A percentile compares a stretch with the other conserved stretches of the same genome.
phyloP scores from a whole-genome alignment of 2,888 invertebrate species.

The Eumerus sabulonum region DNA sequence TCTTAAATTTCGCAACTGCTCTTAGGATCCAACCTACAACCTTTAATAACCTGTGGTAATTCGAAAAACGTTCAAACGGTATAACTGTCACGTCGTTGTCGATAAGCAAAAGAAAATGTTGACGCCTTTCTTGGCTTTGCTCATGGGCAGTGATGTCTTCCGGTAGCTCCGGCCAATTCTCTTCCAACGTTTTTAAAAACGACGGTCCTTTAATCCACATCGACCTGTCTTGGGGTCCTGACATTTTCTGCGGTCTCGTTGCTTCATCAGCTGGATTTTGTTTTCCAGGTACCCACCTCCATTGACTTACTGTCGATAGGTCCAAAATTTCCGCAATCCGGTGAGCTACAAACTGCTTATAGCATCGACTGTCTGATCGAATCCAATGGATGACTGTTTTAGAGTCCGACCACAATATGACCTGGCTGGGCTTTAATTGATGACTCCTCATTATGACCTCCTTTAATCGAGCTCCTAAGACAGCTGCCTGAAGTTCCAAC shows the following conservation, averaged over 20 bases:
- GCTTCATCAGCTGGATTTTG: too few relatives aligned
- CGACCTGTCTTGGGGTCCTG: constrained; percentile 67
- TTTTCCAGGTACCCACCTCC: constrained; percentile 70
- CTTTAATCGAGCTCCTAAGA: constrained; percentile 42
- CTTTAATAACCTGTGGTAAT: constrained; percentile 35
- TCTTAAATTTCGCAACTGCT: not conserved
- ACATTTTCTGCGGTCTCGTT: constrained; percentile 66
- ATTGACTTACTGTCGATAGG: constrained; percentile 48
- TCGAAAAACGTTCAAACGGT: too few relatives aligned
- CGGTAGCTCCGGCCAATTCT: constrained; percentile 22
- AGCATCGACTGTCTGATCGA: constrained; percentile 42
- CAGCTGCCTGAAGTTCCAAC: constrained; percentile 48
- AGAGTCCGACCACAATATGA: constrained; percentile 55
- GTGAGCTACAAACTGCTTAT: constrained; percentile 70
- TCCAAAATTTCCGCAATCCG: constrained; percentile 69
- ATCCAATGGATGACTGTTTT: constrained; percentile 61
- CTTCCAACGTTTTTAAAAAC: constrained; percentile 27
- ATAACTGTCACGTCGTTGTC: constrained; percentile 1
- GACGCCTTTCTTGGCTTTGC: not conserved
- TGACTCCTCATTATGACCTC: too few relatives aligned
- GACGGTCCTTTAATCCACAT: constrained; percentile 29
- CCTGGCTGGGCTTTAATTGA: constrained; percentile 22
- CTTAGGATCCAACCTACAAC: constrained; percentile 21
- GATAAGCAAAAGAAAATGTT: not conserved
- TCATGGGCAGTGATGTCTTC: constrained; percentile 2